A percentile compares a stretch with the other conserved stretches of the same genome.
These are phyloP conservation scores for Amorpha juglandis DNA, from an alignment of 2,888 invertebrate species.

Conservation along the genomic window DNA sequence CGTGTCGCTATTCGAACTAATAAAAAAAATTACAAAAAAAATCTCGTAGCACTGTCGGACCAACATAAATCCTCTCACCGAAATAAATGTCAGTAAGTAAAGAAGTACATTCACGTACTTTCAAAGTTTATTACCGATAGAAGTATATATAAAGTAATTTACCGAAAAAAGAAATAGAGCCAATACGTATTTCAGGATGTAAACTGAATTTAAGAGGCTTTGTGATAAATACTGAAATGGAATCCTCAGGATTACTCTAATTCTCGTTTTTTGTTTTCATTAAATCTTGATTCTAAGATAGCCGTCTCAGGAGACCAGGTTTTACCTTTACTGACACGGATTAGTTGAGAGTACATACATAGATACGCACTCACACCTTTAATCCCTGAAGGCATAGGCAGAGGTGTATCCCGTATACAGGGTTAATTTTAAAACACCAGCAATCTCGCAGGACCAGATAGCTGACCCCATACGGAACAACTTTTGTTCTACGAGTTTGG, in stretches of 20 bases:
- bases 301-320: neutral
- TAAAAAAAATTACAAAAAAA: neutral
- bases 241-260: neutral
- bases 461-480: no score
- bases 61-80: neutral
- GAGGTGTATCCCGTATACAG: no score
- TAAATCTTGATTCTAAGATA: neutral
- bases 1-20: no score
- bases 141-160: no score
- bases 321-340: neutral
- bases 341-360: neutral
- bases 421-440: no score
- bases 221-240: slow-evolving; percentile 7
- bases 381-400: no score
- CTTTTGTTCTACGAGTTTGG: no score
- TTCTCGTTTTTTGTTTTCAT: no score
- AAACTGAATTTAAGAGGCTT: neutral
- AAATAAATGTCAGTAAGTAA: neutral
- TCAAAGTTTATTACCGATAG: no score
- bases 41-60: neutral
- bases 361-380: no score
- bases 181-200: neutral
- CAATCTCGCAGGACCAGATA: no score
- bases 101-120: neutral
- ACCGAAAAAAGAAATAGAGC: neutral